phyloP scores from a whole-genome alignment of 1,140 invertebrate genomes.

The Camponotus pennsylvanicus region DNA sequence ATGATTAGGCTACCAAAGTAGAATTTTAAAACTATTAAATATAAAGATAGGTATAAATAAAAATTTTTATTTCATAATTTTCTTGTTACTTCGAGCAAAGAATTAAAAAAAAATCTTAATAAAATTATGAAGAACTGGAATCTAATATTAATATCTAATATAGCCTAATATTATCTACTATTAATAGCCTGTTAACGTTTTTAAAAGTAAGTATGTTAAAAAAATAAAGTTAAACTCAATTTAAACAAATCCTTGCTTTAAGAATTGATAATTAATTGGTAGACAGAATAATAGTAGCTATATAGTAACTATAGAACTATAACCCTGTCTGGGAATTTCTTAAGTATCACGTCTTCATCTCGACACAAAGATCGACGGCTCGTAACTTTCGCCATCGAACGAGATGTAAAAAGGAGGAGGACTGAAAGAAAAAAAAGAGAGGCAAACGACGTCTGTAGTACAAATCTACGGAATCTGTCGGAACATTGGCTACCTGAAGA shows the following conservation, averaged over 20 bases:
- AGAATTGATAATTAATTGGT: conserved; percentile 6
- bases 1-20: not conserved
- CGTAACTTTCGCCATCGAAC: conserved; percentile 45
- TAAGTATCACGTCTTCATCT: conserved; percentile 47
- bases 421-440: not conserved
- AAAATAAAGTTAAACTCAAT: not conserved
- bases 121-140: not conserved
- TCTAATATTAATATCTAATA: no score
- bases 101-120: not conserved
- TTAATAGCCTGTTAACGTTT: no score
- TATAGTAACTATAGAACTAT: conserved; percentile 21
- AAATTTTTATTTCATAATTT: not conserved
- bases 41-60: not conserved
- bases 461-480: conserved; percentile 65
- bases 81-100: not conserved
- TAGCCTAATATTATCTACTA: no score
- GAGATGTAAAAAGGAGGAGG: conserved; percentile 31
- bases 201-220: not conserved
- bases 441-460: conserved; percentile 48
- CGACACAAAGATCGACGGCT: conserved; percentile 41
- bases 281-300: not conserved
- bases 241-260: not conserved
- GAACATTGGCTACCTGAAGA: conserved; percentile 62
- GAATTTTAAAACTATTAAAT: not conserved
- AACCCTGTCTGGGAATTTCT: conserved; percentile 20